These are phyloP conservation scores for Tiliacea citrago DNA, from an alignment of 2,888 invertebrate species.

Conservation along the genomic window DNA sequence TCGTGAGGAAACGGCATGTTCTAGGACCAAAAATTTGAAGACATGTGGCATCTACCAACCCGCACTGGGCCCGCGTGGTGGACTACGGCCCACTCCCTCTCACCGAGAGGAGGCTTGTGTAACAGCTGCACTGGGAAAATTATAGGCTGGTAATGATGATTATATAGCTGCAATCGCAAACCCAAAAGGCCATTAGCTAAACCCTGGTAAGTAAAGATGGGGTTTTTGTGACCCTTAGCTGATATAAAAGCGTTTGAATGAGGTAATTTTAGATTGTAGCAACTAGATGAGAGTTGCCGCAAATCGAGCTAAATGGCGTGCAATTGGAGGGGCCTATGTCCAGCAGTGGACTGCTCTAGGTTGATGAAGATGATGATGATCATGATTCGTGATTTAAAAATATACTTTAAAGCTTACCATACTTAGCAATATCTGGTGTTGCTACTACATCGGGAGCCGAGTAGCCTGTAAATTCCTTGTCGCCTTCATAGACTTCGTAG, in stretches of 20 bases:
- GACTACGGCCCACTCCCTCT: too few species aligned
- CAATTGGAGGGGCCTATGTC: neutral
- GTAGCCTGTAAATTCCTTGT: constrained; percentile 89
- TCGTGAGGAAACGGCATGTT: too few species aligned
- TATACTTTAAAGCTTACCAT: constrained; percentile 74
- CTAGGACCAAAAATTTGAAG: too few species aligned
- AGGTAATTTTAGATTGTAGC: neutral
- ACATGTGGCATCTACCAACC: too few species aligned
- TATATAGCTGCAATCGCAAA: too few species aligned
- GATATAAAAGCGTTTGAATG: neutral
- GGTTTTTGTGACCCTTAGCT: neutral
- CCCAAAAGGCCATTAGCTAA: neutral
- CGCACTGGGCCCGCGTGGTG: too few species aligned
- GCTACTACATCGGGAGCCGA: constrained; percentile 69
- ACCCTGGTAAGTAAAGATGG: neutral
- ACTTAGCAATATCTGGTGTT: constrained; percentile 82
- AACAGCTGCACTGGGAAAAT: too few species aligned
- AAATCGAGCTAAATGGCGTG: too few species aligned
- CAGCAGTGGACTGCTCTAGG: neutral
- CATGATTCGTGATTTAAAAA: neutral
- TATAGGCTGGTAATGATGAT: too few species aligned
- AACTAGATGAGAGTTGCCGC: too few species aligned
- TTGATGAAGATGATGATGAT: neutral
- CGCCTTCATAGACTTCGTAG: constrained; percentile 91
- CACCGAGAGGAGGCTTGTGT: too few species aligned